Percentiles rank a stretch among this genome's conserved stretches.
These are phyloP conservation scores for Caenorhabditis sp. DNA, from an alignment of 2,888 invertebrate genomes.

Conservation along the genomic window DNA sequence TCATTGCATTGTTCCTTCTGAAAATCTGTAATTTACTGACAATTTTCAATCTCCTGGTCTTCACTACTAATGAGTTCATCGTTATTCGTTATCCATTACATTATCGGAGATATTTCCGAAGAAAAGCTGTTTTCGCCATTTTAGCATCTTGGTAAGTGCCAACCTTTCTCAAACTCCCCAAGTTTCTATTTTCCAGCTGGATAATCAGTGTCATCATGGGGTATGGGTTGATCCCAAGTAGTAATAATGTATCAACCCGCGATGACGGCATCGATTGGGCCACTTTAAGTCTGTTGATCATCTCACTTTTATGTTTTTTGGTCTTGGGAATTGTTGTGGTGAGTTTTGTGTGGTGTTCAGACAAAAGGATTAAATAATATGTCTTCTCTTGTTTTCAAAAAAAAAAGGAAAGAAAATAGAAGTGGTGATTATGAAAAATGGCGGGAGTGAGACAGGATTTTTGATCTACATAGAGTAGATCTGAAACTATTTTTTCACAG, in stretches of 20 bases:
- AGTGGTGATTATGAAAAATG: no score
- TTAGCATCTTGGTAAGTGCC: slow-evolving; percentile 56
- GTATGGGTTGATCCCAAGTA: slow-evolving; percentile 47
- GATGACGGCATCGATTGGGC: slow-evolving; percentile 39
- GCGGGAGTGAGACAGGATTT: no score
- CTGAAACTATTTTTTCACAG: no score
- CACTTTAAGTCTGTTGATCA: slow-evolving; percentile 48
- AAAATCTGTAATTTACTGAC: slow-evolving; percentile 69
- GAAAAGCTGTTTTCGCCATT: slow-evolving; percentile 62
- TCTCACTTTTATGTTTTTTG: slow-evolving; percentile 66
- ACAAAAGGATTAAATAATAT: not conserved
- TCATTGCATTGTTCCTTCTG: slow-evolving; percentile 61
- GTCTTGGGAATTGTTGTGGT: slow-evolving; percentile 67
- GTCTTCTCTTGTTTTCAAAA: no score
- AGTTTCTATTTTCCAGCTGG: slow-evolving; percentile 57
- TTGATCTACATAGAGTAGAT: no score
- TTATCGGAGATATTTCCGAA: slow-evolving; percentile 67
- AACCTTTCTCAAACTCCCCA: not conserved
- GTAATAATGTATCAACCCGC: not conserved
- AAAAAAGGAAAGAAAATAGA: no score
- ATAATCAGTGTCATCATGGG: slow-evolving; percentile 63
- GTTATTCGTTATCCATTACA: slow-evolving; percentile 69
- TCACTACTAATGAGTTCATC: slow-evolving; percentile 69
- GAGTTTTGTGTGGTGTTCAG: slow-evolving; percentile 6
- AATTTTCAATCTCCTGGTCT: slow-evolving; percentile 70